Evolutionary conservation across 2,888 invertebrate genomes (phyloP).

Genomic region (Ormyrus rosae): DNA sequence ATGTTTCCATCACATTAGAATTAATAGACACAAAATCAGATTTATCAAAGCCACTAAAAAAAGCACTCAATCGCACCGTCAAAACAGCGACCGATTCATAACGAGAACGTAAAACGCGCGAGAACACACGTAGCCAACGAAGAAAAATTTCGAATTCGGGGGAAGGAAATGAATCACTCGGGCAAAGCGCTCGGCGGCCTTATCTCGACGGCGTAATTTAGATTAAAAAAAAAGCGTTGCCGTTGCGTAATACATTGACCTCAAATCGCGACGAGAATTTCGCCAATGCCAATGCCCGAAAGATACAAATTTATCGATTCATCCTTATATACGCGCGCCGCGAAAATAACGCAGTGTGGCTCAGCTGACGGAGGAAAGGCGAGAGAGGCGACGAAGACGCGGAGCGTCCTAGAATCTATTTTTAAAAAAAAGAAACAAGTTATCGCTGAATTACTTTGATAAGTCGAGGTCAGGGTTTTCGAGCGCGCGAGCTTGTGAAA

Average conservation of each 20-base stretch:
- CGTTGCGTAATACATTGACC: slow-evolving; percentile 55
- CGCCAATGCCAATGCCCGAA: slow-evolving; percentile 46
- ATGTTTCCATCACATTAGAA: no score
- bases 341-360: slow-evolving; percentile 18
- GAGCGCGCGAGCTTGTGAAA: neutral
- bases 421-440: neutral
- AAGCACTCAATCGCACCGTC: no score
- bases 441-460: neutral
- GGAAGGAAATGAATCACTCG: slow-evolving; percentile 23
- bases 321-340: neutral
- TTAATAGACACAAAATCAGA: no score
- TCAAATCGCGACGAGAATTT: slow-evolving; percentile 43
- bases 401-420: slow-evolving; percentile 24
- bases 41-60: no score
- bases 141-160: neutral
- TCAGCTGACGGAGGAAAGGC: neutral
- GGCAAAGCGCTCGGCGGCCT: slow-evolving; percentile 20
- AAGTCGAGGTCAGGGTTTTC: neutral
- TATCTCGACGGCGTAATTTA: slow-evolving; percentile 51
- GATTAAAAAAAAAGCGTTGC: slow-evolving; percentile 28
- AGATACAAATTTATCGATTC: slow-evolving; percentile 35
- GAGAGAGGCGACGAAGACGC: neutral
- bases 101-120: no score
- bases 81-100: no score
- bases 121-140: neutral